Base-by-base conservation (phyloP, 2,888 invertebrate genomes). In the Lutraria lutraria region DNA sequence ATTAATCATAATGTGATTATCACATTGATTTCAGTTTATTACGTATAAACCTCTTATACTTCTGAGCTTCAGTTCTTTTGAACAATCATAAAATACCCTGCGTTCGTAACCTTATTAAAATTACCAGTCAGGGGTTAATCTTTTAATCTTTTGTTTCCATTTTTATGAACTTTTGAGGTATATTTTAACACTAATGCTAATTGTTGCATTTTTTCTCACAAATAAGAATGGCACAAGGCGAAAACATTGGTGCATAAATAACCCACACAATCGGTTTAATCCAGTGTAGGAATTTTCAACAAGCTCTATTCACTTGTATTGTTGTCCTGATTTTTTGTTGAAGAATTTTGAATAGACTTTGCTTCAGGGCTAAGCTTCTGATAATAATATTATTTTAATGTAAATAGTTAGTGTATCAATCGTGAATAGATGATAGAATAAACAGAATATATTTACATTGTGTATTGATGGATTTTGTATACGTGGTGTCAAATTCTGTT, bases 81-180 rank as follows among this genome's bases (percentile, higher is more conserved):
- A 34, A 76, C 34, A n/a, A 85, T 53, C 21, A 72, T 19, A 79
- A 76, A 79, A 72, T 85, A 43, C 85, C 85, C 79, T 56, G 25
- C 52, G 79, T 29, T 29, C 79, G 25, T 76, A 85, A 85, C 85
- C 76, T 79, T 72, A 43, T 54, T 34, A 79, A 31, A 34, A 31
- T 72, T 21, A 25, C 16, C 31, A 34, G 31, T 34, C 76, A 31
- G 19, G 1, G 43, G 53, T 53, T 79, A 85, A 85, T 43, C 76
- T 52, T 85, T 25, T 85, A 85, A 85, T 85, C 85, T 54, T 54
- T 85, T 72, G 72, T 85, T 76, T 76, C 72, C 76, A 76, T 76
- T 76, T 68, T 76, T 76, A 34, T 76, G 25, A 76, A 31, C 34
- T 56, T 34, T 76, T n/a, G n/a, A 76, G 34, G 25, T 76, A 16